A percentile compares a stretch with the other conserved stretches of the same genome.
phyloP scores from a whole-genome alignment of 92 coral and sea anemone species.

The Paramuricea clavata region DNA sequence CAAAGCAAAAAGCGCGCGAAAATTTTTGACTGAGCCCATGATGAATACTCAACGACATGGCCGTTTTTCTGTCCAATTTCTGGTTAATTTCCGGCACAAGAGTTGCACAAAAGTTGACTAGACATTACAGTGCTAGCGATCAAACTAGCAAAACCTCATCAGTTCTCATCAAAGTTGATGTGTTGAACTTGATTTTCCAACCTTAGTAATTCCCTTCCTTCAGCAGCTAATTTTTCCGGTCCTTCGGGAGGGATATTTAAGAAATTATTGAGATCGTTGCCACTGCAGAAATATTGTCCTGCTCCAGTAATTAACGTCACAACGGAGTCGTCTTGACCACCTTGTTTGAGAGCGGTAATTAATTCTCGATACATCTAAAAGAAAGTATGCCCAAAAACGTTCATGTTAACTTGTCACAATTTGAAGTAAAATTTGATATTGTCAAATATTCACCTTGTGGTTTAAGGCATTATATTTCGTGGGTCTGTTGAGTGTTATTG shows the following conservation, averaged over 20 bases:
- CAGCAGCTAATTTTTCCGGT: conserved; percentile 86
- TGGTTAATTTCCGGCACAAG: too few relatives aligned
- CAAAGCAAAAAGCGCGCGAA: too few relatives aligned
- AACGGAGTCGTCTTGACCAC: conserved; percentile 81
- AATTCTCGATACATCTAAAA: conserved; percentile 91
- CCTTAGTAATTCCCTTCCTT: conserved; percentile 82
- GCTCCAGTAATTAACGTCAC: conserved; percentile 93
- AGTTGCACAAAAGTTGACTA: too few relatives aligned
- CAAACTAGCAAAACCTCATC: too few relatives aligned
- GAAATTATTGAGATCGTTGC: conserved; percentile 93
- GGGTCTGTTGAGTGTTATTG: conserved; percentile 87
- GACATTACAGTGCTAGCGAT: too few relatives aligned
- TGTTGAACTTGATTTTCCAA: conserved; percentile 29
- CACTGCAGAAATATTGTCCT: conserved; percentile 95
- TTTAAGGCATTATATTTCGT: conserved; percentile 91
- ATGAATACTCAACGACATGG: too few relatives aligned
- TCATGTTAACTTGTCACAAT: too few relatives aligned
- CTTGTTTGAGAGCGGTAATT: conserved; percentile 85
- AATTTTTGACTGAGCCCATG: too few relatives aligned
- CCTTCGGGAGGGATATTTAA: conserved; percentile 97
- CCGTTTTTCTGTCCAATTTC: too few relatives aligned
- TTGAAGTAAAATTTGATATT: neutral
- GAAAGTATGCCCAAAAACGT: neutral
- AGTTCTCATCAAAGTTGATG: too few relatives aligned
- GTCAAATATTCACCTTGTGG: conserved; percentile 72